Evolutionary conservation across 2,888 invertebrate species (phyloP).

Genomic region (Trichopria drosophilae): DNA sequence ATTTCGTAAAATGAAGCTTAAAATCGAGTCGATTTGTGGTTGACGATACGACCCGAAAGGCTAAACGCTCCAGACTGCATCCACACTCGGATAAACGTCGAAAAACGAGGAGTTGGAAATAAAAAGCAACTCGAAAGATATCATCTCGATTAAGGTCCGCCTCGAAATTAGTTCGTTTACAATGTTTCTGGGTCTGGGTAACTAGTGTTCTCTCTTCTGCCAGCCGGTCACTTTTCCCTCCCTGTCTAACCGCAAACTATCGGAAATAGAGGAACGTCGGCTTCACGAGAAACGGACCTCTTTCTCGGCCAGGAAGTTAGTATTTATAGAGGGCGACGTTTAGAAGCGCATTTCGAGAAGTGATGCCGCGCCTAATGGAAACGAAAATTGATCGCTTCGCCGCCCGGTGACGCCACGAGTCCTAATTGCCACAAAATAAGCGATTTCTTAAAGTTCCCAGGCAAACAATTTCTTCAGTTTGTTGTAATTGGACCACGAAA

Average conservation of each 20-base stretch:
- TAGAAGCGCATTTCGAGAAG: slow-evolving; percentile 45
- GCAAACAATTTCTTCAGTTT: too few relatives aligned
- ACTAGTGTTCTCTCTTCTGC: slow-evolving; percentile 10
- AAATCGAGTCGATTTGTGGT: too few relatives aligned
- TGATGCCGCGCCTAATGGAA: slow-evolving; percentile 38
- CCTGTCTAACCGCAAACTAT: slow-evolving; percentile 49
- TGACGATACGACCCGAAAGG: too few relatives aligned
- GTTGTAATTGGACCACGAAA: too few relatives aligned
- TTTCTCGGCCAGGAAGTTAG: slow-evolving; percentile 34
- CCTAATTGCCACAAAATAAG: slow-evolving; percentile 3
- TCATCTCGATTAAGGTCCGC: too few relatives aligned
- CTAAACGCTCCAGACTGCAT: too few relatives aligned
- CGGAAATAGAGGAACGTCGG: slow-evolving; percentile 47
- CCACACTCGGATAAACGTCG: too few relatives aligned
- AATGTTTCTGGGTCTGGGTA: slow-evolving; percentile 12
- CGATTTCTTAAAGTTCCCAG: too few relatives aligned
- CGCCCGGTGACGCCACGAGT: slow-evolving; percentile 6
- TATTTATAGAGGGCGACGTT: slow-evolving; percentile 39
- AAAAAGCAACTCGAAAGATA: too few relatives aligned
- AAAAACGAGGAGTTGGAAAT: too few relatives aligned
- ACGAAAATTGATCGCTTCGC: slow-evolving; percentile 45
- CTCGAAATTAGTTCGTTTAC: too few relatives aligned
- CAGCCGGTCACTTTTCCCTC: slow-evolving; percentile 27
- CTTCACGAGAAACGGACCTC: slow-evolving; percentile 31
- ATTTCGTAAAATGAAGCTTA: too few relatives aligned